Evolutionary conservation across 2,888 invertebrate genomes (phyloP).

Genomic region (Nymphalis urticae): DNA sequence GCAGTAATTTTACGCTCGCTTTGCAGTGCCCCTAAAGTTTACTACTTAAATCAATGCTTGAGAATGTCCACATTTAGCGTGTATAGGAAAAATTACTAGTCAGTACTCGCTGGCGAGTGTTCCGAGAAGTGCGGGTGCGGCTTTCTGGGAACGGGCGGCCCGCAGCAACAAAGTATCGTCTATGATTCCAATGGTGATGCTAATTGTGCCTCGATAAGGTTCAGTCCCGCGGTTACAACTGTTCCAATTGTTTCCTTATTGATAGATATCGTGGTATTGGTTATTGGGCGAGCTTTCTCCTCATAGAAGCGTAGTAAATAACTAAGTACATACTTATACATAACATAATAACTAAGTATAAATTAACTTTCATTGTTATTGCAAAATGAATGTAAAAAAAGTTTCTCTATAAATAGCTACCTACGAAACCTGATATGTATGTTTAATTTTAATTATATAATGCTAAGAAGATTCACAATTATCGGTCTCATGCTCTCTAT

Average conservation of each 20-base stretch:
- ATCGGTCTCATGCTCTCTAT: too few relatives aligned
- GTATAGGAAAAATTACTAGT: conserved; percentile 12
- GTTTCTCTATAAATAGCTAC: too few relatives aligned
- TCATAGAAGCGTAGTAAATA: not conserved
- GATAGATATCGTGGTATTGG: not conserved
- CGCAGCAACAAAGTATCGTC: too few relatives aligned
- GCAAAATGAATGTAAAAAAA: too few relatives aligned
- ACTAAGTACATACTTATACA: not conserved
- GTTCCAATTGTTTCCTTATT: conserved; percentile 10
- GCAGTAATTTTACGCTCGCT: not conserved
- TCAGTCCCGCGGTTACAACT: not conserved
- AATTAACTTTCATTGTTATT: too few relatives aligned
- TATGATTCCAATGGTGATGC: not conserved
- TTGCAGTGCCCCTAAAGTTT: not conserved
- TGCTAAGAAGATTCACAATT: too few relatives aligned
- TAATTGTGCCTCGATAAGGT: conserved; percentile 11
- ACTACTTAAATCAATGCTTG: not conserved
- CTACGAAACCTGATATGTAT: too few relatives aligned
- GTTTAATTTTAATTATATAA: too few relatives aligned
- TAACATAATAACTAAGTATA: not conserved
- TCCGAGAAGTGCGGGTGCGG: conserved; percentile 31
- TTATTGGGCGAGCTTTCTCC: not conserved
- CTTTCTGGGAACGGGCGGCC: conserved; percentile 17
- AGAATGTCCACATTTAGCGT: conserved; percentile 10
- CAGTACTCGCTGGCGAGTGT: conserved; percentile 13